These are phyloP conservation scores for Sclerodermus sp. DNA, from an alignment of 2,888 invertebrate genomes.

Conservation along the genomic window DNA sequence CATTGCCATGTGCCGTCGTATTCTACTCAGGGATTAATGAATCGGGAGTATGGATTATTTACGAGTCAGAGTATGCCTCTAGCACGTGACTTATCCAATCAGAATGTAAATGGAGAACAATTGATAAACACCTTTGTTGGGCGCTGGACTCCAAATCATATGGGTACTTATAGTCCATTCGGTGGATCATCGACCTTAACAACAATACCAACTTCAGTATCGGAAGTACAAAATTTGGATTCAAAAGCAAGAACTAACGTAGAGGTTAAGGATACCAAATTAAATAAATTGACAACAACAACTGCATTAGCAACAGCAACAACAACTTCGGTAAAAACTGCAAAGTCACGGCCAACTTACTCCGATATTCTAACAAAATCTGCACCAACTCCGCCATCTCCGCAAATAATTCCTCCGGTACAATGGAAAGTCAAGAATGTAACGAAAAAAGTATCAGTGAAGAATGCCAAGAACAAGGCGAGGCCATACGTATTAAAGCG, in stretches of 20 bases:
- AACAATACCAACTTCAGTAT: slow-evolving; percentile 32
- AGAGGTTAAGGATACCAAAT: slow-evolving; percentile 59
- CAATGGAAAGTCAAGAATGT: slow-evolving; percentile 55
- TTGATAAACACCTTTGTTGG: slow-evolving; percentile 73
- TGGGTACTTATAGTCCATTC: slow-evolving; percentile 75
- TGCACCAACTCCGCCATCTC: slow-evolving; percentile 54
- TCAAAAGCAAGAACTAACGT: slow-evolving; percentile 38
- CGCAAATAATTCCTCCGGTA: slow-evolving; percentile 37
- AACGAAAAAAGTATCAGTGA: slow-evolving; percentile 55
- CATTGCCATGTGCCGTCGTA: slow-evolving; percentile 45
- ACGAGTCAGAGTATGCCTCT: slow-evolving; percentile 41
- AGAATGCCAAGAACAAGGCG: slow-evolving; percentile 52
- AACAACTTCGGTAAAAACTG: slow-evolving; percentile 68
- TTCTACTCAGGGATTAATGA: slow-evolving; percentile 39
- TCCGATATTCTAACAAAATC: slow-evolving; percentile 81
- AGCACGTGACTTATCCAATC: too few species aligned
- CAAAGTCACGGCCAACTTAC: slow-evolving; percentile 80
- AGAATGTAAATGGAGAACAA: slow-evolving; percentile 56
- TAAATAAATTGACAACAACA: slow-evolving; percentile 78
- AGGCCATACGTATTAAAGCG: slow-evolving; percentile 59
- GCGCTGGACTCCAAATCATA: slow-evolving; percentile 73
- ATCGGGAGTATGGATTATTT: slow-evolving; percentile 54
- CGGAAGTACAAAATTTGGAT: slow-evolving; percentile 36
- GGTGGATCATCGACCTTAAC: slow-evolving; percentile 60
- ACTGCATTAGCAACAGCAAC: too few species aligned